Evolutionary conservation across 1,140 invertebrate species (phyloP).

Genomic region (Drosophila dunni): DNA sequence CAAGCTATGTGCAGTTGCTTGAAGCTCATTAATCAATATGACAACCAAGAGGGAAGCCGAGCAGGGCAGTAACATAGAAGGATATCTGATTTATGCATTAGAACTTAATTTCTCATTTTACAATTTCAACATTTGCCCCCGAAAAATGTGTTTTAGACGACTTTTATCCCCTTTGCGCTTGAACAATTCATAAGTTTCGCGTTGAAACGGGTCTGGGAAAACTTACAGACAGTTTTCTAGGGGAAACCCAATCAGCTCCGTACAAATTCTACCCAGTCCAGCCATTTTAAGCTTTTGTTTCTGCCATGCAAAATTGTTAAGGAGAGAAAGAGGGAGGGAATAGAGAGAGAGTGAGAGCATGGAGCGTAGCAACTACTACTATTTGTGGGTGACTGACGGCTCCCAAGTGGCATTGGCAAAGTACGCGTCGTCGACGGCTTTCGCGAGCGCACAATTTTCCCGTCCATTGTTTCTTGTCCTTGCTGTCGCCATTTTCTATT

Average conservation of each 20-base stretch:
- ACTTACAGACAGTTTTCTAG: constrained; percentile 34
- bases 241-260: constrained; percentile 37
- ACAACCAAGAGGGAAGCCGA: constrained; percentile 11
- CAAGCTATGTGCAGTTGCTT: constrained; percentile 50
- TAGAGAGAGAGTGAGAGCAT: constrained; percentile 1
- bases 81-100: constrained; percentile 67
- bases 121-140: constrained; percentile 27
- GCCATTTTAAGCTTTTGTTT: constrained; percentile 68
- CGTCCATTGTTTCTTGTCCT: constrained; percentile 70
- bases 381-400: constrained; percentile 60
- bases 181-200: constrained; percentile 52
- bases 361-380: constrained; percentile 11
- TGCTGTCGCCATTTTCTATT: constrained; percentile 71
- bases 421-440: constrained; percentile 30
- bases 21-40: constrained; percentile 70
- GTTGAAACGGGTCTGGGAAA: constrained; percentile 9
- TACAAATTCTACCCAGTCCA: background rate
- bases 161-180: constrained; percentile 42
- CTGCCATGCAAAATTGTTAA: constrained; percentile 52
- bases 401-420: constrained; percentile 62
- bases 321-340: constrained; percentile 1
- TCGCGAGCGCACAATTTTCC: constrained; percentile 63
- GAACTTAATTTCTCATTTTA: constrained; percentile 66
- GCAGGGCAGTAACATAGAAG: background rate
- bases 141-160: constrained; percentile 11